Evolutionary conservation across 2,888 invertebrate species (phyloP), one percentile per base, ranked within the genome.

Genomic region (Eurois occulta): DNA sequence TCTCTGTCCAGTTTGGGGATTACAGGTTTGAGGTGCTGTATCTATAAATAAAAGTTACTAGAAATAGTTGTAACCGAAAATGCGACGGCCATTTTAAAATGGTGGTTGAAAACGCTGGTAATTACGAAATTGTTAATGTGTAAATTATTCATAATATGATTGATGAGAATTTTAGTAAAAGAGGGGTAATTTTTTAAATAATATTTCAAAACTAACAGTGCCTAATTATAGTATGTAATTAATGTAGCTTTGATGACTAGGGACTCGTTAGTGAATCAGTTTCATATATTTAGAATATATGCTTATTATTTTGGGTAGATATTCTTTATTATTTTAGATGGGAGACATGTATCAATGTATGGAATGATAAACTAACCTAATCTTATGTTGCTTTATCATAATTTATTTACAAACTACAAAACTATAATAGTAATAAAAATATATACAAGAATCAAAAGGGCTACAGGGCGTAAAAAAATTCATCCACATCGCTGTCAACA

Each of bases 111-210:
- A 82, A 69, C 35, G 38, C 11, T 65, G 55, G 76, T 70, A 85
- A 76, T 80, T 75, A 81, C 58, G 80, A 85, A 84, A 78, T 85
- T 83, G 77, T 84, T 83, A 69, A 80, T 80, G 75, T 74, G 77
- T 83, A 75, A 83, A 84, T 84, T 70, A 75, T 80, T 84, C 84
- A 84, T 46, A 77, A 76, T 60, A 75, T 85, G 83, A 84, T 83
- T 83, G 78, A 87, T 81, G 76, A 78, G 71, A 48, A 76, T 72
- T 78, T 83, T 78, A 48, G 11, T 78, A 70, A 73, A 73, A 70
- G 38, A 28, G 24, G 24, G 73, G 32, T 72, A 24, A 24, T 58
- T 77, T 65, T 83, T 43, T 16, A 32, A 71, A 64, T 66, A 60
- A 71, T 70, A 41, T 52, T 64, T 65, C 38, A 38, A 48, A 66